phyloP scores from a whole-genome alignment of 2,888 invertebrate species.

The Petrolisthes manimaculis region DNA sequence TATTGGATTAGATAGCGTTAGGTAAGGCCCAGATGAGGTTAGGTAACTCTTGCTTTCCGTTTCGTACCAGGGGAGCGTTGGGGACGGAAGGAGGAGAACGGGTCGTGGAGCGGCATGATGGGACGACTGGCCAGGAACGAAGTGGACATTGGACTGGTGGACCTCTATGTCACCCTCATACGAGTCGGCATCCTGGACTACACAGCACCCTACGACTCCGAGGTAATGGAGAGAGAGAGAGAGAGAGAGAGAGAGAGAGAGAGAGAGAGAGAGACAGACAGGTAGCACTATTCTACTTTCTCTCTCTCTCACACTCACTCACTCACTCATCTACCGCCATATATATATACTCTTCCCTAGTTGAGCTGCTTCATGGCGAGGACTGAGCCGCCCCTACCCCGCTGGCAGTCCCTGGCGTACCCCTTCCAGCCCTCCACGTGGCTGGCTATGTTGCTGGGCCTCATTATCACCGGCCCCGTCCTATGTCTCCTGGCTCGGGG shows the following conservation, averaged over 20 bases:
- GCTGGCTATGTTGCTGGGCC: constrained; percentile 48
- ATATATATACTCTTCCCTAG: constrained; percentile 13
- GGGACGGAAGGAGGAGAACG: constrained; percentile 24
- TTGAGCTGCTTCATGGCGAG: constrained; percentile 57
- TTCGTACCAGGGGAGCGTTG: constrained; percentile 21
- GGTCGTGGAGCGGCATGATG: constrained; percentile 21
- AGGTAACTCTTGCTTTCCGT: not conserved
- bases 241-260: not conserved
- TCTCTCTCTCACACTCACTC: not conserved
- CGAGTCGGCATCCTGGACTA: constrained; percentile 25
- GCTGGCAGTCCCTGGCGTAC: constrained; percentile 57
- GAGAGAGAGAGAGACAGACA: not conserved
- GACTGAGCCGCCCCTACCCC: constrained; percentile 46
- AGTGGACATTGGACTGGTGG: constrained; percentile 26
- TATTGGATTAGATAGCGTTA: no score
- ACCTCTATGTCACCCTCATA: constrained; percentile 14
- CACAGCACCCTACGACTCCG: constrained; percentile 21
- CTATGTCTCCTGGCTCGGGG: constrained; percentile 37
- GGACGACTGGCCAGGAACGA: constrained; percentile 11
- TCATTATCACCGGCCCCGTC: constrained; percentile 26
- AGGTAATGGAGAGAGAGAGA: not conserved
- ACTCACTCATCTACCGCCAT: not conserved
- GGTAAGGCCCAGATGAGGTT: not conserved
- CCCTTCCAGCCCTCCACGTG: constrained; percentile 58
- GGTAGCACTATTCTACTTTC: not conserved